Evolutionary conservation across 1,140 invertebrate genomes (phyloP), one percentile per base, ranked within the genome.

Genomic region (Papilio glaucus): DNA sequence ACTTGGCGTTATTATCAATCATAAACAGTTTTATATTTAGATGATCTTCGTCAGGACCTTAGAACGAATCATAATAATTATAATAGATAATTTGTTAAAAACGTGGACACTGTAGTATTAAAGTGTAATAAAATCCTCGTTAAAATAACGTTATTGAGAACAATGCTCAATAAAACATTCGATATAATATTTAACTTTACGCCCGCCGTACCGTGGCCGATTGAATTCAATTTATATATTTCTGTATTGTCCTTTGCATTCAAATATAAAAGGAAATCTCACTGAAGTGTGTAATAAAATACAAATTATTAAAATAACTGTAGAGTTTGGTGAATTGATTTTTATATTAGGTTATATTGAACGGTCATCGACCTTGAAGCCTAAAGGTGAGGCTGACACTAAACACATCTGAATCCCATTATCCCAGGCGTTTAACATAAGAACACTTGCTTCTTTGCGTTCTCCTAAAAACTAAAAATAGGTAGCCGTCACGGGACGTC

Each of bases 261-360:
- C 15, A 53, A 53, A 24, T 0, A n/a, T 41, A 53, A 53, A 53
- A 21, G 18, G 8, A 24, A 24, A 24, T 24, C 18, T 26, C 49
- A 53, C 49, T 53, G 18, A 53, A 53, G 18, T 53, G 49, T 53
- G 49, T 53, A 53, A 53, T 24, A 53, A 53, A 49, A 49, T 21
- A 53, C 49, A 53, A 53, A 53, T 53, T 53, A 53, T 53, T 53
- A 21, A 53, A 53, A 21, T 10, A 18, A 24, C 10, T 53, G 0
- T 2, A 9, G 21, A 18, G 49, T 53, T 53, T 53, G 3, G 45
- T 24, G 18, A 53, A 53, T 10, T 49, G 42, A 1, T 2, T 49
- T 49, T 18, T 49, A 49, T 18, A 49, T 49, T 49, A 7, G 6
- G 49, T 33, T 33, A 3, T 10, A 24, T 4, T 41, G 10, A 13